A percentile compares a stretch with the other conserved stretches of the same genome.
phyloP scores from a whole-genome alignment of 2,888 invertebrate species.

The Drosophila mimica region DNA sequence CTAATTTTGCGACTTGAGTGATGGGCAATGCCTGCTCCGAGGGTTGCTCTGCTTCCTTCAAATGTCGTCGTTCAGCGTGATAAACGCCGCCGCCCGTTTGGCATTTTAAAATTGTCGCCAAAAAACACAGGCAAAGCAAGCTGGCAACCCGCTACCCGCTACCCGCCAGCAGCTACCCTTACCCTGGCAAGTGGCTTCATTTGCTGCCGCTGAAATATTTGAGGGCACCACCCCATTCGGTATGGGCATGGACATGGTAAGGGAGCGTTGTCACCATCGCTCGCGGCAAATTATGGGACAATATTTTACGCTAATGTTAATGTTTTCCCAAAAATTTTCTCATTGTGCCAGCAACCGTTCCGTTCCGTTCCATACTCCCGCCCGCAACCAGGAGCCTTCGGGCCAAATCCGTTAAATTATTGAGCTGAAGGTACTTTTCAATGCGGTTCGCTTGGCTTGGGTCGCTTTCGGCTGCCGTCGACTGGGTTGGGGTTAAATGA shows the following conservation, averaged over 20 bases:
- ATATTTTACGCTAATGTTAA: slow-evolving; percentile 84
- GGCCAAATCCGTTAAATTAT: slow-evolving; percentile 83
- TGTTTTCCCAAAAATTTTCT: slow-evolving; percentile 79
- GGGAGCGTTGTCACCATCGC: slow-evolving; percentile 71
- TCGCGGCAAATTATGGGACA: slow-evolving; percentile 83
- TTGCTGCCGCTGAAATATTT: slow-evolving; percentile 74
- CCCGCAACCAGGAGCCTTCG: slow-evolving; percentile 45
- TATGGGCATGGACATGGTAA: slow-evolving; percentile 13
- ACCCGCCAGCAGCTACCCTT: slow-evolving; percentile 9
- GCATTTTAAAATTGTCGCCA: slow-evolving; percentile 82
- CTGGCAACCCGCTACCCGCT: slow-evolving; percentile 24
- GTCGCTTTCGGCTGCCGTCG: slow-evolving; percentile 37
- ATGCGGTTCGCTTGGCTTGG: slow-evolving; percentile 74
- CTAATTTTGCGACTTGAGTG: slow-evolving; percentile 85
- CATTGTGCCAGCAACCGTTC: slow-evolving; percentile 66
- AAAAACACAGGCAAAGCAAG: slow-evolving; percentile 57
- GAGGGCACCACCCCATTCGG: slow-evolving; percentile 32
- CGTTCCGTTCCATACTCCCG: neutral
- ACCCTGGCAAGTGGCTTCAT: slow-evolving; percentile 75
- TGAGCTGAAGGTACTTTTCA: slow-evolving; percentile 80
- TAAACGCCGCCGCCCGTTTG: slow-evolving; percentile 80
- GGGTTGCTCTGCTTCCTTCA: slow-evolving; percentile 63
- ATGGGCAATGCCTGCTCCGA: slow-evolving; percentile 72
- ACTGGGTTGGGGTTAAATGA: slow-evolving; percentile 74
- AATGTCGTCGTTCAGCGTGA: slow-evolving; percentile 76